phyloP scores from a whole-genome alignment of 2,113 vertebrate genomes.

The Brienomyrus brachyistius region DNA sequence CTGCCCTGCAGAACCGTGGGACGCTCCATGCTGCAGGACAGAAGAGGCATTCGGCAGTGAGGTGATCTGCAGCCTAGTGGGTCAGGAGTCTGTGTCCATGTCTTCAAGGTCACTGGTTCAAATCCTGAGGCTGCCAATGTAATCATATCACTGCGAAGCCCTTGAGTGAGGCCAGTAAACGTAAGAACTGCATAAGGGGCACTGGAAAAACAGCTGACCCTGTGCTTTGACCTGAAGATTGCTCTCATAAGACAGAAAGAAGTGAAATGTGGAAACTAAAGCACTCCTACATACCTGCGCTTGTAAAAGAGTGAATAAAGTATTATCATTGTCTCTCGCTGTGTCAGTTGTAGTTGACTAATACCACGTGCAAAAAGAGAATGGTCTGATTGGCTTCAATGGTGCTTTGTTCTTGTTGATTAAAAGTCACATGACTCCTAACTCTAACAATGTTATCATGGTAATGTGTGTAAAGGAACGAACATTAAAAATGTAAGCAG shows the following conservation, averaged over 20 bases:
- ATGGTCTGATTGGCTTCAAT: neutral
- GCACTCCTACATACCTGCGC: neutral
- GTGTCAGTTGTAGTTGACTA: neutral
- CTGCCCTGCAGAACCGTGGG: neutral
- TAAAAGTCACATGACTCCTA: constrained; percentile 1
- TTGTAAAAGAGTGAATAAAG: neutral
- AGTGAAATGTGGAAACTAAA: neutral
- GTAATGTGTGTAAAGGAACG: neutral
- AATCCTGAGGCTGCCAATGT: neutral
- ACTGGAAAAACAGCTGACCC: neutral
- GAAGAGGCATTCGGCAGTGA: neutral
- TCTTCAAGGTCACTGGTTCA: neutral
- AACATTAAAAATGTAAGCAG: neutral
- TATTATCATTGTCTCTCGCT: neutral
- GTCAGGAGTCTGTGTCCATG: neutral
- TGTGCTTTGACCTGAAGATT: neutral
- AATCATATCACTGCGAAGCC: neutral
- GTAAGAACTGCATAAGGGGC: neutral
- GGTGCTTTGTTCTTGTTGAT: neutral
- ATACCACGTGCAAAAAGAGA: too few relatives aligned
- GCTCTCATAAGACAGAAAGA: neutral
- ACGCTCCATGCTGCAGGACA: neutral
- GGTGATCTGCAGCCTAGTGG: neutral
- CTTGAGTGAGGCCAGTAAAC: neutral
- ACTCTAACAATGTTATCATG: neutral